phyloP scores from a whole-genome alignment of 2,888 invertebrate genomes.

The Eristalis pertinax region DNA sequence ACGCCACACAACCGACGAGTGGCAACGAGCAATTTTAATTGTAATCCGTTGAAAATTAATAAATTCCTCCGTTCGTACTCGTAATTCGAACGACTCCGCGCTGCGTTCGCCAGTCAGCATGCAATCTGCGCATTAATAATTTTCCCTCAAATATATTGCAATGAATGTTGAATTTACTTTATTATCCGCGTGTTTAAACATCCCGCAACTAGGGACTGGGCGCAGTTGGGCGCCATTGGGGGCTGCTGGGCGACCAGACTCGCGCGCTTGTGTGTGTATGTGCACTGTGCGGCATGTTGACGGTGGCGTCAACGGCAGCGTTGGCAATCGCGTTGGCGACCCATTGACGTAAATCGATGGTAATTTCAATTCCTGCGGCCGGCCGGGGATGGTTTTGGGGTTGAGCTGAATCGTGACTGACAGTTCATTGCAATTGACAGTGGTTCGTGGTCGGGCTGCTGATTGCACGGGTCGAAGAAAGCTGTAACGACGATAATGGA shows the following conservation, averaged over 20 bases:
- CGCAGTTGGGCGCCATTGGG: not conserved
- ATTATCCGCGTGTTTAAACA: constrained; percentile 32
- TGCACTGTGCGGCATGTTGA: too few relatives aligned
- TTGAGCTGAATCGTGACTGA: constrained; percentile 26
- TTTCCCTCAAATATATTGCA: constrained; percentile 28
- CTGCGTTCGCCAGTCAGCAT: not conserved
- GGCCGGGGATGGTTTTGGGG: not conserved
- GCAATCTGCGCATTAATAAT: constrained; percentile 30
- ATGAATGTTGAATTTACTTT: constrained; percentile 59
- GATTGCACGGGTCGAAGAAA: constrained; percentile 33
- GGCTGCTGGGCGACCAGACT: not conserved
- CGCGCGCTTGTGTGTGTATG: not conserved
- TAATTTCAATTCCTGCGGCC: constrained; percentile 7
- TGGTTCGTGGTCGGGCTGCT: constrained; percentile 31
- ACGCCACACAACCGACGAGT: not conserved
- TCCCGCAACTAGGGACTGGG: not conserved
- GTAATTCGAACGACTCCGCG: not conserved
- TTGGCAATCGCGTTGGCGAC: constrained; percentile 1
- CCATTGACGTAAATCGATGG: constrained; percentile 43
- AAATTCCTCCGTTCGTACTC: constrained; percentile 24
- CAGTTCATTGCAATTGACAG: constrained; percentile 42
- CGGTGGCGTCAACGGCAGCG: not conserved
- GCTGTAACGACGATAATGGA: not conserved
- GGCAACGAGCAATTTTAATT: constrained; percentile 28
- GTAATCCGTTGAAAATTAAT: constrained; percentile 55